phyloP scores from a whole-genome alignment of 2,888 invertebrate genomes.

The Pediacus dermestoides region DNA sequence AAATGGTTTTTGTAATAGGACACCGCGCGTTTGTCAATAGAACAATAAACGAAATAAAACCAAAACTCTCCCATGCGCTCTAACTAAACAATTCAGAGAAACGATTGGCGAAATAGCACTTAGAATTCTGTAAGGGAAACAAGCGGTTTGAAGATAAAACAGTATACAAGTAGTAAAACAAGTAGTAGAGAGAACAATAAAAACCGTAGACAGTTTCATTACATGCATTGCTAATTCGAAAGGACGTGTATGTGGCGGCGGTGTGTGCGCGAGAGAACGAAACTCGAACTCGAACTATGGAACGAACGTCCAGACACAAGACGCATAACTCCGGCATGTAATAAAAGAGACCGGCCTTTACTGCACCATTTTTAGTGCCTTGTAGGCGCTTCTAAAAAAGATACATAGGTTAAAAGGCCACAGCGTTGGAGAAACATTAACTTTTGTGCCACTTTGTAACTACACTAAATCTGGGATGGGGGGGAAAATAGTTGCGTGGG shows the following conservation, averaged over 20 bases:
- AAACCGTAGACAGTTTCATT: constrained; percentile 21
- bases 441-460: too few species aligned
- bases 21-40: too few species aligned
- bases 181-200: constrained; percentile 16
- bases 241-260: constrained; percentile 16
- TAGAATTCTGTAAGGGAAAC: constrained; percentile 1
- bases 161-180: constrained; percentile 11
- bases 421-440: too few species aligned
- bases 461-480: too few species aligned
- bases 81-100: constrained; percentile 1
- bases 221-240: constrained; percentile 22
- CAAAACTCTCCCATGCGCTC: too few species aligned
- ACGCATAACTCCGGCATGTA: constrained; percentile 34
- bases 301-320: constrained; percentile 32
- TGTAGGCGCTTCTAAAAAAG: constrained; percentile 5
- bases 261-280: constrained; percentile 1
- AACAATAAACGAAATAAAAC: too few species aligned
- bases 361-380: constrained; percentile 24
- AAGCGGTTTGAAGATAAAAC: constrained; percentile 7
- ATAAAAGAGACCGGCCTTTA: constrained; percentile 34
- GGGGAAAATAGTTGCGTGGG: too few species aligned
- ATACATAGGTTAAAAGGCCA: constrained; percentile 7
- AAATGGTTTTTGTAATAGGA: too few species aligned
- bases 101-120: constrained; percentile 3
- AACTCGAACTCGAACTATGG: not conserved